Evolutionary conservation across 2,888 invertebrate species (phyloP).

Genomic region (Dioctria linearis): DNA sequence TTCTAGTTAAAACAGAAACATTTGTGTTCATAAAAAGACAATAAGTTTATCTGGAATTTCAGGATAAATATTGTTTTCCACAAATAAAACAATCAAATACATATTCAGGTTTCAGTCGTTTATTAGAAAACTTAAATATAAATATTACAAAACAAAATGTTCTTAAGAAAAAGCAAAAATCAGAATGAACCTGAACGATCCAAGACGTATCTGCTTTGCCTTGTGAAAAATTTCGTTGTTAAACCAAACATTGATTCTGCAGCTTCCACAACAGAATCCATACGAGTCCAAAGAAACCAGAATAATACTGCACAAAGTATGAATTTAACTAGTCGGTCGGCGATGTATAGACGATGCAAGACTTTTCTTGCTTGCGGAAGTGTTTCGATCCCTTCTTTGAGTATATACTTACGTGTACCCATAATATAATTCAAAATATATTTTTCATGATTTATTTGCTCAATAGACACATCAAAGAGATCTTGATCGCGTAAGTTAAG

Average conservation of each 20-base stretch:
- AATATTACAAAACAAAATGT: neutral
- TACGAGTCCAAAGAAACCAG: conserved; percentile 68
- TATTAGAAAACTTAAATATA: conserved; percentile 33
- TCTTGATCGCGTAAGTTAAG: conserved; percentile 75
- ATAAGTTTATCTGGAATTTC: no score
- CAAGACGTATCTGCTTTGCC: conserved; percentile 34
- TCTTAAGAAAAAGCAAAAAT: conserved; percentile 5
- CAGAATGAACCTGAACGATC: conserved; percentile 28
- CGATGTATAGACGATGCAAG: conserved; percentile 71
- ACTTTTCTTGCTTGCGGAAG: conserved; percentile 78
- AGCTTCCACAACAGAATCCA: conserved; percentile 65
- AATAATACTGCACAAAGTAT: conserved; percentile 64
- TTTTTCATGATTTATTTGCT: conserved; percentile 75
- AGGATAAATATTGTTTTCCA: no score
- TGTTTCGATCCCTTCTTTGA: conserved; percentile 86
- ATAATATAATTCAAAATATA: conserved; percentile 82
- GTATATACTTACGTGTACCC: conserved; percentile 87
- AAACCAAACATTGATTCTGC: conserved; percentile 64
- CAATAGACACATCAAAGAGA: conserved; percentile 75
- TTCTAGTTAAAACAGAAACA: no score
- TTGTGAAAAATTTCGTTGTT: conserved; percentile 59
- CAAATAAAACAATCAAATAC: no score
- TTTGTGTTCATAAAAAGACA: no score
- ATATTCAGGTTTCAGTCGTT: conserved; percentile 22
- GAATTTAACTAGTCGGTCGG: conserved; percentile 70